Evolutionary conservation across 2,113 vertebrate genomes (phyloP).

Genomic region (Rhipidura dahli): DNA sequence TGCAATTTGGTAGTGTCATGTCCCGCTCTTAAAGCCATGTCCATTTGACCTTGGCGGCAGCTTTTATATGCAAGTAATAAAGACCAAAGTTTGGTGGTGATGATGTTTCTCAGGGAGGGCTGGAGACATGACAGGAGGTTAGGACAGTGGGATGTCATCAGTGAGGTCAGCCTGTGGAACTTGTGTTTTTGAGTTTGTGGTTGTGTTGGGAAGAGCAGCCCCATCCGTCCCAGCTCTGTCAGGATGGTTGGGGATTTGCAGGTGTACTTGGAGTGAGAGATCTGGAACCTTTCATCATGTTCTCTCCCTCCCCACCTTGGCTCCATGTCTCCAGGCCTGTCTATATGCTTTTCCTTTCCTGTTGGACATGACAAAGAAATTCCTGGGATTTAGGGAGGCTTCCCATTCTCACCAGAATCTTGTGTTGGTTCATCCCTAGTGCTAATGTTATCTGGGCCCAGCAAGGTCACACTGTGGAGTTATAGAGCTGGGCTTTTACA

Average conservation of each 20-base stretch:
- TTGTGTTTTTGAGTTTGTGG: background rate
- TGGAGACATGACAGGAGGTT: background rate
- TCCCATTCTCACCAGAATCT: too few relatives aligned
- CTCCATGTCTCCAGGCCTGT: background rate
- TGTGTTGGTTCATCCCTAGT: background rate
- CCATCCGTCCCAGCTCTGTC: background rate
- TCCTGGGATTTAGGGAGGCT: background rate
- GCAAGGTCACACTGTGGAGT: background rate
- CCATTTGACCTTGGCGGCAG: background rate
- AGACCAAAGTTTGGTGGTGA: background rate
- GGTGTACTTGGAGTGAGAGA: rapidly evolving
- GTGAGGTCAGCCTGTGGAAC: background rate
- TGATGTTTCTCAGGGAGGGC: too few relatives aligned
- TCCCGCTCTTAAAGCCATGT: rapidly evolving
- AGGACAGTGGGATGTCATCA: background rate
- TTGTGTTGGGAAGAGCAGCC: too few relatives aligned
- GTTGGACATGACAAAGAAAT: too few relatives aligned
- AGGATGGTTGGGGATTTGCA: background rate
- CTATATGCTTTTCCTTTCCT: background rate
- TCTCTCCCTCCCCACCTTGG: rapidly evolving
- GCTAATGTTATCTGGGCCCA: too few relatives aligned
- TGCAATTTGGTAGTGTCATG: background rate
- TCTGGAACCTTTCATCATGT: background rate
- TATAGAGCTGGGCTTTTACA: background rate
- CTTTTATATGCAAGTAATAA: background rate